A percentile compares a stretch with the other conserved stretches of the same genome.
Evolutionary conservation across 2,888 invertebrate species (phyloP).

Genomic region (Epistrophe eligans): DNA sequence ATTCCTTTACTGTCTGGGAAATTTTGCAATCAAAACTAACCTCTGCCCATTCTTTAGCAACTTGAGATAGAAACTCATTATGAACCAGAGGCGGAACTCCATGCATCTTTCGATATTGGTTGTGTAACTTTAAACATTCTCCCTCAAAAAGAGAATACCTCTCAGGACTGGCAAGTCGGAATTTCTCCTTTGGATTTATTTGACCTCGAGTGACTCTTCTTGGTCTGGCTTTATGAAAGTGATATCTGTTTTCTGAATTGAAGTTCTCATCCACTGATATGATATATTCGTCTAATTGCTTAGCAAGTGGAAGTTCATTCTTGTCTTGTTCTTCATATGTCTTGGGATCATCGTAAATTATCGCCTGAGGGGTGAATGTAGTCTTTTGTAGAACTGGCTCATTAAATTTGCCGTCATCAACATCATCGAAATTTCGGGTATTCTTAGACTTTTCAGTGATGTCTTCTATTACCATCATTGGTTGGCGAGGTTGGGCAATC

Average conservation of each 20-base stretch:
- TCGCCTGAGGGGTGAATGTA: slow-evolving; percentile 5
- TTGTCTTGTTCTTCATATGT: slow-evolving; percentile 47
- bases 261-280: slow-evolving; percentile 53
- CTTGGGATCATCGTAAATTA: slow-evolving; percentile 46
- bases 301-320: slow-evolving; percentile 38
- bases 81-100: slow-evolving; percentile 55
- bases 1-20: background rate
- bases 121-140: slow-evolving; percentile 54
- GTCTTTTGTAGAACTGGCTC: slow-evolving; percentile 43
- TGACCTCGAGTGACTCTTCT: slow-evolving; percentile 2
- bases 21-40: slow-evolving; percentile 20
- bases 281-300: slow-evolving; percentile 39
- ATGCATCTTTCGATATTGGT: slow-evolving; percentile 53
- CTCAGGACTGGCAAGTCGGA: slow-evolving; percentile 33
- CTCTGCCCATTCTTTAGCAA: slow-evolving; percentile 66
- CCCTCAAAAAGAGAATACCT: slow-evolving; percentile 33
- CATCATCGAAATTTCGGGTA: background rate
- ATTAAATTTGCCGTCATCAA: background rate
- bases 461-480: slow-evolving; percentile 14
- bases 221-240: slow-evolving; percentile 48
- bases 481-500: slow-evolving; percentile 9
- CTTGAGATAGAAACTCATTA: slow-evolving; percentile 53
- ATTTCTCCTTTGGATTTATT: slow-evolving; percentile 8
- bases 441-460: background rate
- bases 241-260: slow-evolving; percentile 26